phyloP scores from a whole-genome alignment of 2,797 vertebrate genomes.

The Falco columbarius region DNA sequence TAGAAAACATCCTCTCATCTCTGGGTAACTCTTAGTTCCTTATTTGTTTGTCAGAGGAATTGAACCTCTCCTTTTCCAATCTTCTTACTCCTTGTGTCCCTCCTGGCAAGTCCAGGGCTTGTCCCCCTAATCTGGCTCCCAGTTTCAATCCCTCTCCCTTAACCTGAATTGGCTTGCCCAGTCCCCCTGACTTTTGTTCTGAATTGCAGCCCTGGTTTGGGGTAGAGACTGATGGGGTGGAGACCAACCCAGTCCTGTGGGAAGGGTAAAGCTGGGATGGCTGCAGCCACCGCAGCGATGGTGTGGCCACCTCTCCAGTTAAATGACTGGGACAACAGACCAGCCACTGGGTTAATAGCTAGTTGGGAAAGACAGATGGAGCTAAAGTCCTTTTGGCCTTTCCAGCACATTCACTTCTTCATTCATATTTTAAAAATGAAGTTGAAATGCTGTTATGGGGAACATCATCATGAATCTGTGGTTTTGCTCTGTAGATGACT shows the following conservation, averaged over 20 bases:
- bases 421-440: neutral
- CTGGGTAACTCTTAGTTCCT: neutral
- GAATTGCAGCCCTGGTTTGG: neutral
- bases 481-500: neutral
- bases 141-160: neutral
- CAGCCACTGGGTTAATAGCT: neutral
- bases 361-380: conserved; percentile 13
- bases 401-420: neutral
- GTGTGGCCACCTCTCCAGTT: neutral
- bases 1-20: neutral
- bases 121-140: neutral
- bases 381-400: conserved; percentile 35
- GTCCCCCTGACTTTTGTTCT: neutral
- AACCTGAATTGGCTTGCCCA: neutral
- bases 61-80: neutral
- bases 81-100: neutral
- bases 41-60: neutral
- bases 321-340: neutral
- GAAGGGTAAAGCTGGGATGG: neutral
- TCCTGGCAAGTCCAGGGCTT: neutral
- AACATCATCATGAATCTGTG: neutral
- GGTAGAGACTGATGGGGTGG: neutral
- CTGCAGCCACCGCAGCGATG: fast-evolving
- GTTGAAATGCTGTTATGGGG: neutral
- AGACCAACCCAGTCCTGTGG: neutral